phyloP scores from a whole-genome alignment of 2,888 invertebrate species.

The Chorisops tibialis region DNA sequence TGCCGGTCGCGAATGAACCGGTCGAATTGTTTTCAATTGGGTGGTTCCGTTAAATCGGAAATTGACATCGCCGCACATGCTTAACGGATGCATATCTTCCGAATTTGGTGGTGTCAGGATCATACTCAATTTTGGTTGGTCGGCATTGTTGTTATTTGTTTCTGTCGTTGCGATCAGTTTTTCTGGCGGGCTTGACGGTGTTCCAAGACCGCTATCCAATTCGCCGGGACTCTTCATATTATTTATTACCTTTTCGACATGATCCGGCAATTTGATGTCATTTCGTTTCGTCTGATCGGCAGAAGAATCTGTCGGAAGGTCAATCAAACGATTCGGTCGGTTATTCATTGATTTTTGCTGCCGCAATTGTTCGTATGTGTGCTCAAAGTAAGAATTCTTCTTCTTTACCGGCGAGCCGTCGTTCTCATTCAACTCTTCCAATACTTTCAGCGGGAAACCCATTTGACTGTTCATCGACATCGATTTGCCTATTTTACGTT shows the following conservation, averaged over 20 bases:
- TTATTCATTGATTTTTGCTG: slow-evolving; percentile 59
- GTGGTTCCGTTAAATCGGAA: slow-evolving; percentile 79
- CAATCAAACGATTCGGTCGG: slow-evolving; percentile 43
- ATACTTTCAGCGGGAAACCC: slow-evolving; percentile 51
- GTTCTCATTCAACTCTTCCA: slow-evolving; percentile 52
- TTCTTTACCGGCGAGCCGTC: slow-evolving; percentile 51
- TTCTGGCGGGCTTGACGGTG: slow-evolving; percentile 59
- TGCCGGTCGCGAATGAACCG: slow-evolving; percentile 43
- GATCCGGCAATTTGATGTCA: slow-evolving; percentile 34
- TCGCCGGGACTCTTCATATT: slow-evolving; percentile 48
- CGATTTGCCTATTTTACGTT: slow-evolving; percentile 52
- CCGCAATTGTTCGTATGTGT: slow-evolving; percentile 65
- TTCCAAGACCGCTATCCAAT: slow-evolving; percentile 64
- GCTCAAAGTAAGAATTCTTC: slow-evolving; percentile 63
- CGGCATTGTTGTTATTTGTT: slow-evolving; percentile 8
- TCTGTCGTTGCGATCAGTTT: slow-evolving; percentile 35
- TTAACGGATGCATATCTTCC: slow-evolving; percentile 64
- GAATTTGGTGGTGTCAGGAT: neutral
- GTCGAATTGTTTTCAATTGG: slow-evolving; percentile 71
- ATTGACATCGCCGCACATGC: slow-evolving; percentile 70
- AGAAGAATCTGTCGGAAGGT: slow-evolving; percentile 25
- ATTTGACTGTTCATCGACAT: slow-evolving; percentile 52
- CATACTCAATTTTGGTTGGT: neutral
- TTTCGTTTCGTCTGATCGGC: neutral
- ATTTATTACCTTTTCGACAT: slow-evolving; percentile 17